Evolutionary conservation across 2,113 vertebrate species (phyloP).

Genomic region (Rhagologus leucostigma): DNA sequence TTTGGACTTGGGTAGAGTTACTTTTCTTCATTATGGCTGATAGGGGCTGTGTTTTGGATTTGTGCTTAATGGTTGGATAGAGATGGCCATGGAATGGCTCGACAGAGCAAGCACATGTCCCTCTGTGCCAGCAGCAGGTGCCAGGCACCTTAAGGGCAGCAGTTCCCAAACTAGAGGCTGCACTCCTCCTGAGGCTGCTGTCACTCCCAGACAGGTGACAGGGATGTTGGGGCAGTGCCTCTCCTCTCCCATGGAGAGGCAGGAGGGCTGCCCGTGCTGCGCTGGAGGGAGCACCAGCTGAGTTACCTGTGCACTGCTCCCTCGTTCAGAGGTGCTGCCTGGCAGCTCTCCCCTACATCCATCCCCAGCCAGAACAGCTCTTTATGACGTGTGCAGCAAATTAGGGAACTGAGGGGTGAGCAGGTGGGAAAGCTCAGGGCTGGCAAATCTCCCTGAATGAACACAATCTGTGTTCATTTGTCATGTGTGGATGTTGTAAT

Average conservation of each 20-base stretch:
- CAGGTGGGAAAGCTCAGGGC: background rate
- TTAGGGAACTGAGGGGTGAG: background rate
- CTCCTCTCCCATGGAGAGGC: background rate
- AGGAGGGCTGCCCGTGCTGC: background rate
- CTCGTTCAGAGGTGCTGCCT: background rate
- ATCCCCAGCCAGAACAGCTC: background rate
- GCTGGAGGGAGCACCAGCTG: background rate
- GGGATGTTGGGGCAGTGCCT: background rate
- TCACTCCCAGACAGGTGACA: background rate
- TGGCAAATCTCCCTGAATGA: background rate
- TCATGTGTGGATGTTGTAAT: background rate
- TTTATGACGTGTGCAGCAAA: background rate
- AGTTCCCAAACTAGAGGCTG: background rate
- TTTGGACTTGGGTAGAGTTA: background rate
- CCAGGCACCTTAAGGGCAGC: background rate
- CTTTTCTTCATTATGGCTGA: background rate
- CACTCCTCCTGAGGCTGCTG: background rate
- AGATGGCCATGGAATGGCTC: background rate
- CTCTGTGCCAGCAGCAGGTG: background rate
- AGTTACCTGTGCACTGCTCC: background rate
- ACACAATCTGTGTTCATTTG: background rate
- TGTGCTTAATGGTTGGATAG: background rate
- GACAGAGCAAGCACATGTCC: accelerated
- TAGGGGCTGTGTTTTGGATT: background rate
- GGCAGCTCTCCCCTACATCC: background rate